Evolutionary conservation across 2,888 invertebrate species (phyloP), one percentile per base, ranked within the genome.

Genomic region (Andrena dorsata): DNA sequence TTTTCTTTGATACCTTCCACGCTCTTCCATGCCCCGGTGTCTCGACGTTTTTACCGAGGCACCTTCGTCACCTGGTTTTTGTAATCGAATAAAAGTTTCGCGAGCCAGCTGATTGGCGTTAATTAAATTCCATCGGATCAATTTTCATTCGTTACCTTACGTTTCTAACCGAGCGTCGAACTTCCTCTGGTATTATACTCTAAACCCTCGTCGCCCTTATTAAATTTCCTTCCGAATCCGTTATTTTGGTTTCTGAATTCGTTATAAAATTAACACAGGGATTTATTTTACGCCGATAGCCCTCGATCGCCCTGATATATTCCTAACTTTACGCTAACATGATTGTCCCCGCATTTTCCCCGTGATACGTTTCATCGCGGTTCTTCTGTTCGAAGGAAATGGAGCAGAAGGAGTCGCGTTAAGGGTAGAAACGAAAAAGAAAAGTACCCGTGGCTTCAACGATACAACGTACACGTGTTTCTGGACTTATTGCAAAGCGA

Each of bases 81-180:
- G 76, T 69, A 75, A 83, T 70, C 65, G 83, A 64, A 69, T 71
- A 65, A 73, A 73, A 76, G 60, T 75, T 70, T 70, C 69, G 69
- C 71, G 66, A 69, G 60, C n/a, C 60, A 73, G 73, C 80, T 85
- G 81, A 89, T 88, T 88, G 85, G 66, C 82, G 73, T 81, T 85
- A 87, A 90, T 90, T 89, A 80, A 85, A 86, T 88, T 82, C 80
- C 68, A 61, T 60, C 68, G 63, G 65, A 83, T 82, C 72, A 82
- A 82, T 85, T 86, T 79, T 75, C 83, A 85, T 87, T 85, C 77
- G 82, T 70, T 82, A 74, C 23, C 28, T 28, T 20, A 65, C 51
- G 47, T 26, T 63, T 35, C 47, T 47, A 23, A n/a, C 41, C 41
- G 61, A 49, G 7, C 32, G 63, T 61, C 13, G 30, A 66, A 56